A percentile compares a stretch with the other conserved stretches of the same genome.
phyloP scores from a whole-genome alignment of 2,888 invertebrate species.

The Steinernema carpocapsae region DNA sequence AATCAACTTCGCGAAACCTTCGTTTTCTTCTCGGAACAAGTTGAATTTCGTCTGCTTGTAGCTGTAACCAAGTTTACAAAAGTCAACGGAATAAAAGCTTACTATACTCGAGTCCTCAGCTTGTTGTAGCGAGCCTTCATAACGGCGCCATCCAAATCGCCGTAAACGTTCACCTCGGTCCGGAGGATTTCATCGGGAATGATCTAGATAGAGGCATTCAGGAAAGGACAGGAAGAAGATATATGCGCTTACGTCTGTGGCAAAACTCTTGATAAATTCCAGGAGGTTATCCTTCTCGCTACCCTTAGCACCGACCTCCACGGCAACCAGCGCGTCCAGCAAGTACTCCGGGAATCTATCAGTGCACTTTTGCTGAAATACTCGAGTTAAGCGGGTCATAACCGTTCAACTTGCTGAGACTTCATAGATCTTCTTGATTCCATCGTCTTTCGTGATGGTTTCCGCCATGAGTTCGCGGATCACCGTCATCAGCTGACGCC shows the following conservation, averaged over 20 bases:
- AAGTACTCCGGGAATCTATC: neutral
- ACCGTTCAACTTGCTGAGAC: neutral
- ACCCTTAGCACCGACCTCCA: neutral
- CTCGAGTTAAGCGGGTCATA: neutral
- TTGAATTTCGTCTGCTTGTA: slow-evolving; percentile 99
- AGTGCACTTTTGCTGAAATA: neutral
- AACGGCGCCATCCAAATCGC: neutral
- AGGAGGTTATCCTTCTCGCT: neutral
- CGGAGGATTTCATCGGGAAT: slow-evolving; percentile 59
- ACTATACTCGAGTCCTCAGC: slow-evolving; percentile 3
- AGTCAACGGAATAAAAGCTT: neutral
- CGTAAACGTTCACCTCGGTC: slow-evolving; percentile 46
- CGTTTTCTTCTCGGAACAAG: slow-evolving; percentile 95
- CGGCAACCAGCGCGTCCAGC: neutral
- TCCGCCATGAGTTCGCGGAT: neutral
- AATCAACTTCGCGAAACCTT: slow-evolving; percentile 88
- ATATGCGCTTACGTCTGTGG: neutral
- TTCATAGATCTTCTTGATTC: neutral
- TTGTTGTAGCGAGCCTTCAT: slow-evolving; percentile 15
- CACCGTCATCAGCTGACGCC: neutral
- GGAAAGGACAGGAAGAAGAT: neutral
- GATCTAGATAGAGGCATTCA: slow-evolving; percentile 43
- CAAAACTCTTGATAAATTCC: neutral
- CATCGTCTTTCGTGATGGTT: neutral
- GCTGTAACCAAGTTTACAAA: slow-evolving; percentile 73